Conservation (phyloP, 2,113 vertebrate species). For the Donacobius atricapilla region DNA sequence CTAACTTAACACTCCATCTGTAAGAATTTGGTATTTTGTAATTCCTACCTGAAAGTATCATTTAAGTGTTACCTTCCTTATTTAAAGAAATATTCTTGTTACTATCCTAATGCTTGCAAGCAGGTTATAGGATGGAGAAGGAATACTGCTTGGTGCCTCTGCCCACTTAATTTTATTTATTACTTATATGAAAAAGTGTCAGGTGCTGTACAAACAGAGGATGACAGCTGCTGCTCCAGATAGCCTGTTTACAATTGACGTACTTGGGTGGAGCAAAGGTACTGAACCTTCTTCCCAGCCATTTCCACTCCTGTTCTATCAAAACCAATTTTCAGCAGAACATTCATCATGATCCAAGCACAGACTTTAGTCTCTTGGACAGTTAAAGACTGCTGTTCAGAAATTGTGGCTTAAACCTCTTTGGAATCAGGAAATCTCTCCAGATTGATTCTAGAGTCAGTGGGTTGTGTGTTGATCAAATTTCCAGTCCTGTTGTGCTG, state of each 20-base stretch:
- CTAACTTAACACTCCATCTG: not conserved
- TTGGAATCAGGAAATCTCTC: not conserved
- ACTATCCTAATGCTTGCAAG: not conserved
- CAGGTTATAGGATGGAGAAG: not conserved
- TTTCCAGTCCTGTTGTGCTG: not conserved
- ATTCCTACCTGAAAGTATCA: not conserved
- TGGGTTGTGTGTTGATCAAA: not conserved
- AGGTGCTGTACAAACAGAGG: not conserved
- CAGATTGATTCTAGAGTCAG: not conserved
- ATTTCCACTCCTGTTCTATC: not conserved
- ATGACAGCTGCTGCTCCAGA: not conserved
- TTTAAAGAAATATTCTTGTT: not conserved
- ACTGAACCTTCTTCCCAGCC: not conserved
- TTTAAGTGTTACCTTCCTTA: not conserved
- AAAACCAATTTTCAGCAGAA: not conserved
- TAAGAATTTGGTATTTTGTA: not conserved
- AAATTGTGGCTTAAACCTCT: not conserved
- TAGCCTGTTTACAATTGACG: not conserved
- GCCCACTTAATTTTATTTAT: not conserved
- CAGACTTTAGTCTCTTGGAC: not conserved
- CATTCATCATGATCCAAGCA: not conserved
- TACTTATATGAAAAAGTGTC: not conserved
- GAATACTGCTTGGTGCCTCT: not conserved
- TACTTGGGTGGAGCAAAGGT: not conserved
- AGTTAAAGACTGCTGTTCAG: not conserved